Evolutionary conservation across 2,797 vertebrate genomes (phyloP).

Genomic region (Synanceia verrucosa): DNA sequence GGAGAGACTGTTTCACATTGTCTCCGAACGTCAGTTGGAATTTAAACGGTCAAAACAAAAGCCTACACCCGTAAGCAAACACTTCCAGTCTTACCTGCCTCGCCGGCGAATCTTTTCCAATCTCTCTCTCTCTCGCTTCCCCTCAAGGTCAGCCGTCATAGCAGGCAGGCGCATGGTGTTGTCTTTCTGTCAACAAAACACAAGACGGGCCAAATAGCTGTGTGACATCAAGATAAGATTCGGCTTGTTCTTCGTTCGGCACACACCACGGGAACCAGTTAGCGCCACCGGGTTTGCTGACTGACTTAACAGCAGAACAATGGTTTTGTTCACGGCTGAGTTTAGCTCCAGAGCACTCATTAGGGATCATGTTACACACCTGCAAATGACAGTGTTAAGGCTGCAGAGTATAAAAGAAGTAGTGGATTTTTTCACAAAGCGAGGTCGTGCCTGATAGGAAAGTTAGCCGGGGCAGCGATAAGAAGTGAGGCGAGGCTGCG

Average conservation of each 20-base stretch:
- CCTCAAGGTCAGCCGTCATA: slow-evolving; percentile 53
- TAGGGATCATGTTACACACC: slow-evolving; percentile 29
- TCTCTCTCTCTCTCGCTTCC: not conserved
- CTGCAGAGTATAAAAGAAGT: slow-evolving; percentile 14
- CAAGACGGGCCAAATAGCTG: slow-evolving; percentile 42
- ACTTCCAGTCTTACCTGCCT: slow-evolving; percentile 55
- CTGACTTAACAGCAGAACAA: slow-evolving; percentile 38
- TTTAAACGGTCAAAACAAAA: slow-evolving; percentile 9
- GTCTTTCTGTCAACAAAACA: slow-evolving; percentile 66
- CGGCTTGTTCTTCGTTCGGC: slow-evolving; percentile 38
- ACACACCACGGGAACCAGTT: slow-evolving; percentile 51
- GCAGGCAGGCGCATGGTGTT: slow-evolving; percentile 46
- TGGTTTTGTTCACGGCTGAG: slow-evolving; percentile 8
- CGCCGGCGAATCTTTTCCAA: slow-evolving; percentile 15
- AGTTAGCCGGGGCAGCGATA: slow-evolving; percentile 23
- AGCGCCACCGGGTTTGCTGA: slow-evolving; percentile 3
- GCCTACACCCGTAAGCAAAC: slow-evolving; percentile 31
- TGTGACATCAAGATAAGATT: slow-evolving; percentile 59
- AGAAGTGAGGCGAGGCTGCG: slow-evolving; percentile 23
- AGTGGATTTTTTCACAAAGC: slow-evolving; percentile 32
- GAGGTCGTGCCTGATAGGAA: slow-evolving; percentile 27
- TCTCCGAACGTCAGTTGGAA: slow-evolving; percentile 1
- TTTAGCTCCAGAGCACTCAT: slow-evolving; percentile 7
- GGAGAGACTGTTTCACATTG: not conserved
- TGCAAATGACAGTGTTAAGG: slow-evolving; percentile 29